A percentile compares a stretch with the other conserved stretches of the same genome.
Evolutionary conservation across 2,888 invertebrate species (phyloP).

Genomic region (Protodeltote pygarga): DNA sequence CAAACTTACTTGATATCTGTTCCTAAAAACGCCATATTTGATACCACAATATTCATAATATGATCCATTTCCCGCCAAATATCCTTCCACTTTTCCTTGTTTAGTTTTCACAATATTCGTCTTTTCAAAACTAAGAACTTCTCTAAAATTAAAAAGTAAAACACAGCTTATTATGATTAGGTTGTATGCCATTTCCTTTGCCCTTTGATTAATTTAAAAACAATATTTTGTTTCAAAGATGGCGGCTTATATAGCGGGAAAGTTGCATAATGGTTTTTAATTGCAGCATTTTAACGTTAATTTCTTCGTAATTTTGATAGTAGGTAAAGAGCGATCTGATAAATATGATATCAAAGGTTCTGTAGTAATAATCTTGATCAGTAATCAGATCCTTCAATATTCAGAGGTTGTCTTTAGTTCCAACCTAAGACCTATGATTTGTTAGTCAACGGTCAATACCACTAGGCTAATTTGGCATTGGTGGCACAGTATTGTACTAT

Average conservation of each 20-base stretch:
- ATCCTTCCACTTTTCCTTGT: conserved; percentile 75
- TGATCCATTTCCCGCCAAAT: conserved; percentile 62
- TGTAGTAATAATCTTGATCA: not conserved
- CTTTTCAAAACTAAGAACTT: conserved; percentile 53
- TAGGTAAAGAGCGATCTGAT: not conserved
- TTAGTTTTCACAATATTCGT: conserved; percentile 67
- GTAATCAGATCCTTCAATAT: no score
- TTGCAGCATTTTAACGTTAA: conserved; percentile 15
- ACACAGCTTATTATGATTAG: conserved; percentile 36
- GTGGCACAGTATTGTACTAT: no score
- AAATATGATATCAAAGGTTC: conserved; percentile 15
- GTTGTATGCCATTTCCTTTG: conserved; percentile 54
- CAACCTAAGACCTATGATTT: no score
- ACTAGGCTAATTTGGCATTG: no score
- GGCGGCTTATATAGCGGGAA: conserved; percentile 47
- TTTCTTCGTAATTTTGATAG: conserved; percentile 37
- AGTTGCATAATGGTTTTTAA: conserved; percentile 22
- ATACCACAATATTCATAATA: conserved; percentile 78
- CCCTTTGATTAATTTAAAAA: conserved; percentile 35
- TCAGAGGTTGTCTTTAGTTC: no score
- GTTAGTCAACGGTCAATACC: no score
- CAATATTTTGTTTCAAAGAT: conserved; percentile 32
- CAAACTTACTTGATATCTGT: conserved; percentile 69
- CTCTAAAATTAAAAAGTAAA: conserved; percentile 52
- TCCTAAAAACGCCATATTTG: conserved; percentile 68